Conservation (phyloP, 2,113 vertebrate genomes). For the Odobenus rosmarus region DNA sequence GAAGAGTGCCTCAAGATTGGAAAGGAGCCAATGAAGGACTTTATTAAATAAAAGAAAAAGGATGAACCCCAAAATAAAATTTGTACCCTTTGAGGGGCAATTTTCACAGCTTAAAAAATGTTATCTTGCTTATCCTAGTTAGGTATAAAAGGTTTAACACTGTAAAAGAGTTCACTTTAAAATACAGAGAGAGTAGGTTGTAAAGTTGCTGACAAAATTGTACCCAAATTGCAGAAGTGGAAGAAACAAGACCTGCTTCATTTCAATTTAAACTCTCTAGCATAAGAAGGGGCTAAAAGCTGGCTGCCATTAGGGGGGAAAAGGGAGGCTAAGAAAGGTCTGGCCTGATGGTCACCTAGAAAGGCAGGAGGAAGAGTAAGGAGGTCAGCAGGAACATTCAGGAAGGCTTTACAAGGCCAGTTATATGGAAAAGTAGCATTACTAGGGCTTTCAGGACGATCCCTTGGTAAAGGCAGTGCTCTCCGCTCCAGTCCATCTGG, state of each 20-base stretch:
- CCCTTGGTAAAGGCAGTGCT: not conserved
- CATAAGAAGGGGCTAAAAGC: not conserved
- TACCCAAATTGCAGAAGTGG: not conserved
- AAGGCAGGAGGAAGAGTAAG: not conserved
- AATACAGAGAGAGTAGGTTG: not conserved
- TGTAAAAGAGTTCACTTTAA: not conserved
- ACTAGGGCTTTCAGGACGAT: not conserved
- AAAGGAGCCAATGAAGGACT: not conserved
- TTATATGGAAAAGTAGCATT: not conserved
- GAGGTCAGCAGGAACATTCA: not conserved
- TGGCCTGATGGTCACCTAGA: not conserved
- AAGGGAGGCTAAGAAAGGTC: not conserved
- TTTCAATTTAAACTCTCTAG: not conserved
- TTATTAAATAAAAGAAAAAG: conserved; percentile 22
- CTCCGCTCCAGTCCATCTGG: not conserved
- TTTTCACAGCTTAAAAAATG: not conserved
- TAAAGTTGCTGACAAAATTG: not conserved
- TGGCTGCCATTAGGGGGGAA: not conserved
- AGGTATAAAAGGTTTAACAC: not conserved
- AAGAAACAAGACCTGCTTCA: not conserved
- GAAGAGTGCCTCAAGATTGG: not conserved
- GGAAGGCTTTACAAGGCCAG: not conserved
- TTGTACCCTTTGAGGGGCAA: not conserved
- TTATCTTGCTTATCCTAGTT: not conserved
- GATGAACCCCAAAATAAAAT: not conserved